Percentiles rank a stretch among this genome's conserved stretches.
Conservation (phyloP, 2,888 invertebrate genomes). For the Drosophila testacea region DNA sequence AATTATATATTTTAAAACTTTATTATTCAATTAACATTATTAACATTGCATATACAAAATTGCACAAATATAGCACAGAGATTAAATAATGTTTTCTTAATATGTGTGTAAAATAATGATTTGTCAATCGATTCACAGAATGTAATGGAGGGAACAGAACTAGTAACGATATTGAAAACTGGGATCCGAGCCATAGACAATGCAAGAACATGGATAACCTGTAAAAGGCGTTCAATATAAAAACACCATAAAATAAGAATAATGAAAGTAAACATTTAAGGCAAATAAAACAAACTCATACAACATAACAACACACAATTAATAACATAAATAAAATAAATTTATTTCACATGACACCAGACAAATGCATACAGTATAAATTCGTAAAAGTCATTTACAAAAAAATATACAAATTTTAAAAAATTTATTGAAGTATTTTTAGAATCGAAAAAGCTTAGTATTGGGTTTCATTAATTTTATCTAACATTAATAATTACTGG, state of each 20-base stretch:
- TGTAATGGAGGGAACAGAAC: constrained; percentile 39
- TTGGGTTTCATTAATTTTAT: constrained; percentile 7
- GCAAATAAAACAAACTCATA: constrained; percentile 17
- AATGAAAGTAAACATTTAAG: constrained; percentile 38
- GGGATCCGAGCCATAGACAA: constrained; percentile 83
- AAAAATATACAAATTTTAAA: constrained; percentile 5
- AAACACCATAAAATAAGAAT: constrained; percentile 55
- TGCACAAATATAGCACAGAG: constrained; percentile 33
- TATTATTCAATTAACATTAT: constrained; percentile 27
- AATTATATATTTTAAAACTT: constrained; percentile 15
- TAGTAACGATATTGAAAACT: constrained; percentile 83
- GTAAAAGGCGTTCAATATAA: constrained; percentile 67
- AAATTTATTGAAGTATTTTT: constrained; percentile 26
- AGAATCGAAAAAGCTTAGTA: constrained; percentile 67
- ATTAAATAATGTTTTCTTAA: constrained; percentile 18
- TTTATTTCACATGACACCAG: constrained; percentile 65
- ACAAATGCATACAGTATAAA: constrained; percentile 38
- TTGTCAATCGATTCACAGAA: constrained; percentile 32
- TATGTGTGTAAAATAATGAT: constrained; percentile 33
- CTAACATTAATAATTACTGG: neutral
- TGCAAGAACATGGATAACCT: constrained; percentile 84
- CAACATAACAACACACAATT: constrained; percentile 30
- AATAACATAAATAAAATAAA: constrained; percentile 27
- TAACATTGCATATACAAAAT: constrained; percentile 20
- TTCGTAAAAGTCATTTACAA: constrained; percentile 40